Conservation (phyloP, 2,797 vertebrate species). For the Smutsia temminckii region DNA sequence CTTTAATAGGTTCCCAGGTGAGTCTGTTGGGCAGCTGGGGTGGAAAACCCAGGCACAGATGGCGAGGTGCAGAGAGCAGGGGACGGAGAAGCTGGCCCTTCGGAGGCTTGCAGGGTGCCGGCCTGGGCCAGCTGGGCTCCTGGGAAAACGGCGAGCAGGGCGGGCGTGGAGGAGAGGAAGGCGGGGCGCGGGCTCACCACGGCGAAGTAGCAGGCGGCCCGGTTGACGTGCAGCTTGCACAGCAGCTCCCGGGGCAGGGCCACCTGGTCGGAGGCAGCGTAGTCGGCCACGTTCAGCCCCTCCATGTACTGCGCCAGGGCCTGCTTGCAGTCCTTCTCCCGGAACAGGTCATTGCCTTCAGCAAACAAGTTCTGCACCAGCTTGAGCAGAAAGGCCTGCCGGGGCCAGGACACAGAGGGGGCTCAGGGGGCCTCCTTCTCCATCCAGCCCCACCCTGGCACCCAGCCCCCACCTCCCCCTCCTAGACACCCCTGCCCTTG, state of each 20-base stretch:
- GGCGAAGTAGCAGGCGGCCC: conserved; percentile 94
- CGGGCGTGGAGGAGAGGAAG: rapidly evolving
- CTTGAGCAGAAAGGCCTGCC: conserved; percentile 94
- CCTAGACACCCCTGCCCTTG: neutral
- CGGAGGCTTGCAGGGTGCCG: rapidly evolving
- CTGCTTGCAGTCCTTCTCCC: conserved; percentile 93
- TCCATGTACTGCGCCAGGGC: conserved; percentile 94
- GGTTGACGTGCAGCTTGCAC: conserved; percentile 95
- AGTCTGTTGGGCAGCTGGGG: neutral
- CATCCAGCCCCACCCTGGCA: neutral
- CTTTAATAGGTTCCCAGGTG: neutral
- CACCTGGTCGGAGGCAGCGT: conserved; percentile 95
- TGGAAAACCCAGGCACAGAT: neutral
- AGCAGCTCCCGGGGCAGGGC: conserved; percentile 92
- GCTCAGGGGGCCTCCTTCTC: neutral
- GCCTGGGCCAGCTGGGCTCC: neutral
- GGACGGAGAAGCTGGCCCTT: neutral
- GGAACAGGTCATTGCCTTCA: conserved; percentile 95
- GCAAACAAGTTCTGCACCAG: conserved; percentile 95
- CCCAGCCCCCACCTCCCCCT: rapidly evolving
- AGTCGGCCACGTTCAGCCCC: conserved; percentile 95
- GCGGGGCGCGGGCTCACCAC: conserved; percentile 86
- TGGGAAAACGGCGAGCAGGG: rapidly evolving
- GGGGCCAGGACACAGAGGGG: rapidly evolving
- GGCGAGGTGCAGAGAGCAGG: neutral